These are phyloP conservation scores for Bedellia somnulentella DNA, from an alignment of 2,888 invertebrate species.

Conservation along the genomic window DNA sequence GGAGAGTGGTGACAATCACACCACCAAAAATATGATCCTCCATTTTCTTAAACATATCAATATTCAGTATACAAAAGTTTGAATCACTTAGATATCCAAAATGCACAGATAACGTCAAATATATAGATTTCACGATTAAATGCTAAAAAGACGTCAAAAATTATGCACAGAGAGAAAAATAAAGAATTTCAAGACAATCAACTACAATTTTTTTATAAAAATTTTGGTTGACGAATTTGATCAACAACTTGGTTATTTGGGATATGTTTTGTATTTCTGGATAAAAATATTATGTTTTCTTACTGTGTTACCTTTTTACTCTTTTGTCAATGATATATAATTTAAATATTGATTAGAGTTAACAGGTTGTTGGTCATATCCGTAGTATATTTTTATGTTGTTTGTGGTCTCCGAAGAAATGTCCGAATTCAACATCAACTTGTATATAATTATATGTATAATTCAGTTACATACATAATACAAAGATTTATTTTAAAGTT, in stretches of 20 bases:
- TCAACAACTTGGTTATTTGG: constrained; percentile 44
- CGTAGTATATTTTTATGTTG: too few relatives aligned
- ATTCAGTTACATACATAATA: constrained; percentile 57
- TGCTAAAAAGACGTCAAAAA: constrained; percentile 50
- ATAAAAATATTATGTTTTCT: too few relatives aligned
- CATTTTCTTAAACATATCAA: constrained; percentile 13
- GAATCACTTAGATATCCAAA: constrained; percentile 26
- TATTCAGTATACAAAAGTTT: constrained; percentile 21
- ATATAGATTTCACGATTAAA: constrained; percentile 23
- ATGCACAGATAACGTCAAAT: constrained; percentile 43
- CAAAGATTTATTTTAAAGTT: constrained; percentile 45
- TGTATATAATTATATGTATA: constrained; percentile 60
- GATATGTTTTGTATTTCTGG: constrained; percentile 48
- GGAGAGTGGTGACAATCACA: constrained; percentile 30
- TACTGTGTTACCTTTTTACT: too few relatives aligned
- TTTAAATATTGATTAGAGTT: too few relatives aligned
- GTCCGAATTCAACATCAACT: constrained; percentile 48
- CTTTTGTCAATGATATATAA: too few relatives aligned
- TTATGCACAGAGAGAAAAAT: constrained; percentile 33
- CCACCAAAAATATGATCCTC: constrained; percentile 23
- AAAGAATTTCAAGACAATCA: constrained; percentile 41
- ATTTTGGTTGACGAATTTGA: constrained; percentile 32
- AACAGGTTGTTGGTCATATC: too few relatives aligned
- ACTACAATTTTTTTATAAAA: constrained; percentile 58
- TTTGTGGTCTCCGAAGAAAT: constrained; percentile 49